A percentile compares a stretch with the other conserved stretches of the same genome.
These are phyloP conservation scores for Siderastrea radians DNA, from an alignment of 92 coral and sea anemone genomes.

Conservation along the genomic window DNA sequence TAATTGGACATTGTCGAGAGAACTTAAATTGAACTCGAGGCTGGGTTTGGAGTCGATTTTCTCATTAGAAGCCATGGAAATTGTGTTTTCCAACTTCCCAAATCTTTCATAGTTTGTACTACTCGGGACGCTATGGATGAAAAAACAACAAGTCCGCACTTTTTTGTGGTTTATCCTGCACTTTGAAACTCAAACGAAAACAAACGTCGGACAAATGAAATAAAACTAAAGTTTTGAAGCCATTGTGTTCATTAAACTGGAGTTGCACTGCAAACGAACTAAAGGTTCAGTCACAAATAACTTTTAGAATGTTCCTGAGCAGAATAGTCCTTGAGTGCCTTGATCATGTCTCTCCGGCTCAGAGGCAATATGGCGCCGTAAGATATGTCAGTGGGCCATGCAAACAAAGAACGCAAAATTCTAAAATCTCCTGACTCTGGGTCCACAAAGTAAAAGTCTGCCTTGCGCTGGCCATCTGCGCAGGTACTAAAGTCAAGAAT, in stretches of 20 bases:
- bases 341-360: slow-evolving; percentile 64
- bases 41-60: no score
- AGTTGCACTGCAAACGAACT: background rate
- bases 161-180: no score
- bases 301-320: background rate
- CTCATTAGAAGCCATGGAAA: no score
- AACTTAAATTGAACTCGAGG: no score
- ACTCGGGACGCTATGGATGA: no score
- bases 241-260: background rate
- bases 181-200: background rate
- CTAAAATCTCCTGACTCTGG: slow-evolving; percentile 39
- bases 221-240: background rate
- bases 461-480: slow-evolving; percentile 52
- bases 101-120: no score
- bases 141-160: no score
- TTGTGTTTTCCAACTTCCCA: no score
- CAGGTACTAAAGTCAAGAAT: slow-evolving; percentile 52
- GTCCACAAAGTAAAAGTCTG: slow-evolving; percentile 41
- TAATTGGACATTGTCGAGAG: no score
- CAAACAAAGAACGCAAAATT: slow-evolving; percentile 23
- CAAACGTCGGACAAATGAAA: background rate
- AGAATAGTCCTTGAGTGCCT: slow-evolving; percentile 61
- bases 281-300: background rate
- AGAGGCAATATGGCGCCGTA: slow-evolving; percentile 73
- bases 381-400: slow-evolving; percentile 73